phyloP scores from a whole-genome alignment of 2,797 vertebrate species.

The Phyllotis vaccarum region DNA sequence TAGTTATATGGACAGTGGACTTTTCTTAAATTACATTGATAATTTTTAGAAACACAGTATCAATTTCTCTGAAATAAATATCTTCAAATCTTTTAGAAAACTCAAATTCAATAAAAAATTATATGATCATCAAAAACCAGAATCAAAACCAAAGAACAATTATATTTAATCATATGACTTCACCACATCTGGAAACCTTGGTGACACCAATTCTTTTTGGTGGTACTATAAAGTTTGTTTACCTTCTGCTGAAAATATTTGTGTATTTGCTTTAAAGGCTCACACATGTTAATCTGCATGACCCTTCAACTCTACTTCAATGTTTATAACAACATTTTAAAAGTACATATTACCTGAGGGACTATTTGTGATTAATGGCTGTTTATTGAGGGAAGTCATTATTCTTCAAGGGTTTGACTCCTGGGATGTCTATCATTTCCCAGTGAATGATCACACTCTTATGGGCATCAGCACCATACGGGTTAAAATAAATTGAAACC shows the following conservation, averaged over 20 bases:
- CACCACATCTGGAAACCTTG: not conserved
- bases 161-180: not conserved
- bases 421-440: no score
- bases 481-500: not conserved
- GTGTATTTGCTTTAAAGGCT: not conserved
- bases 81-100: not conserved
- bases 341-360: not conserved
- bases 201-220: not conserved
- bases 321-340: not conserved
- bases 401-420: not conserved
- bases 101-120: not conserved
- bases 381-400: not conserved
- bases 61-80: not conserved
- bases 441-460: not conserved
- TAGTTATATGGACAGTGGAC: not conserved
- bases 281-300: not conserved
- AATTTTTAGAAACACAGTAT: not conserved
- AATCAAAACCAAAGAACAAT: no score
- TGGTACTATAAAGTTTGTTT: not conserved
- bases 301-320: not conserved
- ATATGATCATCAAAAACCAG: not conserved
- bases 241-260: not conserved
- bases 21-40: not conserved
- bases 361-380: not conserved
- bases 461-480: not conserved